A percentile compares a stretch with the other conserved stretches of the same genome.
These are phyloP conservation scores for Etheostoma cragini DNA, from an alignment of 2,113 vertebrate genomes.

Conservation along the genomic window DNA sequence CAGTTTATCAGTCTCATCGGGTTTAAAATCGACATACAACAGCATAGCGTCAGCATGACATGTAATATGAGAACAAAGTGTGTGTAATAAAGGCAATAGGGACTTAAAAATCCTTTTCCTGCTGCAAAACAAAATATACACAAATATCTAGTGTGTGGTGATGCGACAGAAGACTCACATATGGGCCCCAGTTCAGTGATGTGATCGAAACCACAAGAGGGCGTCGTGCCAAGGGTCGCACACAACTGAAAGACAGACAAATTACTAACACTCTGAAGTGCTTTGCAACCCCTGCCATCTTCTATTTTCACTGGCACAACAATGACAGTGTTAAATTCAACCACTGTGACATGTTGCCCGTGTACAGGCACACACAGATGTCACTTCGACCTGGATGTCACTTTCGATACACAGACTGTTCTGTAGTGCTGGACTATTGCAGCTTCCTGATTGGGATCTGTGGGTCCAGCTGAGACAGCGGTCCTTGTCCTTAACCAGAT, in stretches of 20 bases:
- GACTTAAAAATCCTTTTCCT: constrained; percentile 1
- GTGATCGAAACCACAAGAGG: constrained; percentile 94
- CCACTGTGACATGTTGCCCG: neutral
- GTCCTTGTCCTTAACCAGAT: constrained; percentile 69
- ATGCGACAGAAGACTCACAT: constrained; percentile 86
- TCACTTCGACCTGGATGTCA: neutral
- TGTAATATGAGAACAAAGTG: too few relatives aligned
- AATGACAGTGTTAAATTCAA: neutral
- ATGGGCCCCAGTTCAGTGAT: constrained; percentile 92
- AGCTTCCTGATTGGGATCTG: too few relatives aligned
- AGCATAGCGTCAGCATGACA: too few relatives aligned
- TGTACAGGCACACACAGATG: neutral
- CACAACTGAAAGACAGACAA: constrained; percentile 86
- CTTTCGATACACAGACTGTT: constrained; percentile 10
- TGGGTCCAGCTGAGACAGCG: constrained; percentile 49
- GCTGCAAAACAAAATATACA: neutral
- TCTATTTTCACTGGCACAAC: constrained; percentile 4
- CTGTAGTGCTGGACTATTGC: constrained; percentile 4
- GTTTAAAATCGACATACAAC: too few relatives aligned
- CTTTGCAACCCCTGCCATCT: neutral
- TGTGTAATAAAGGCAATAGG: neutral
- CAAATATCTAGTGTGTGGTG: neutral
- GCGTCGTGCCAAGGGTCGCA: constrained; percentile 94
- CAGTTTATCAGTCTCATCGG: too few relatives aligned
- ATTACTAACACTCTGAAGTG: neutral